Percentiles rank a stretch among this genome's conserved stretches.
Evolutionary conservation across 2,797 vertebrate genomes (phyloP).

Genomic region (Triplophysa bombifrons): DNA sequence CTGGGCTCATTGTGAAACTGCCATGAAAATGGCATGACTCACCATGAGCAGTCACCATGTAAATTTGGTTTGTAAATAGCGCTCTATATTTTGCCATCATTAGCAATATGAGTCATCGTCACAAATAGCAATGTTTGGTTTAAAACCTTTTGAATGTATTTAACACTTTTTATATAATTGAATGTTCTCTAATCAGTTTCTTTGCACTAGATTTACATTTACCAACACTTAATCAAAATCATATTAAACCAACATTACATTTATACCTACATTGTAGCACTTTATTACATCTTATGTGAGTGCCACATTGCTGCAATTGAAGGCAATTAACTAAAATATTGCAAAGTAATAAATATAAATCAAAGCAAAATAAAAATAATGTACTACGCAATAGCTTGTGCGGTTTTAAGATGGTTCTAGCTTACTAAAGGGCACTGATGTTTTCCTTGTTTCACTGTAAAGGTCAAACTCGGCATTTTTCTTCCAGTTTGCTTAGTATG

Average conservation of each 20-base stretch:
- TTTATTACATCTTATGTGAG: background rate
- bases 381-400: background rate
- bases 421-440: slow-evolving; percentile 12
- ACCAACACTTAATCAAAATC: background rate
- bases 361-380: background rate
- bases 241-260: no score
- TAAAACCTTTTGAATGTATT: slow-evolving; percentile 18
- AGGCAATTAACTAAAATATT: background rate
- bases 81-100: slow-evolving; percentile 39
- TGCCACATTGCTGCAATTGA: background rate
- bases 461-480: slow-evolving; percentile 58
- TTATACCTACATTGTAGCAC: no score
- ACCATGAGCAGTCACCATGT: slow-evolving; percentile 44
- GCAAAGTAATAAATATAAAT: background rate
- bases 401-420: background rate
- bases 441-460: slow-evolving; percentile 49
- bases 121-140: background rate
- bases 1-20: slow-evolving; percentile 31
- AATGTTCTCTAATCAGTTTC: background rate
- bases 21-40: slow-evolving; percentile 46
- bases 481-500: slow-evolving; percentile 59
- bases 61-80: slow-evolving; percentile 35
- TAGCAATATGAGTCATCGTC: slow-evolving; percentile 23
- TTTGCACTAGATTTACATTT: background rate
- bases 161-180: background rate